A percentile compares a stretch with the other conserved stretches of the same genome.
phyloP scores from a whole-genome alignment of 2,113 vertebrate genomes.

The Abramis brama region DNA sequence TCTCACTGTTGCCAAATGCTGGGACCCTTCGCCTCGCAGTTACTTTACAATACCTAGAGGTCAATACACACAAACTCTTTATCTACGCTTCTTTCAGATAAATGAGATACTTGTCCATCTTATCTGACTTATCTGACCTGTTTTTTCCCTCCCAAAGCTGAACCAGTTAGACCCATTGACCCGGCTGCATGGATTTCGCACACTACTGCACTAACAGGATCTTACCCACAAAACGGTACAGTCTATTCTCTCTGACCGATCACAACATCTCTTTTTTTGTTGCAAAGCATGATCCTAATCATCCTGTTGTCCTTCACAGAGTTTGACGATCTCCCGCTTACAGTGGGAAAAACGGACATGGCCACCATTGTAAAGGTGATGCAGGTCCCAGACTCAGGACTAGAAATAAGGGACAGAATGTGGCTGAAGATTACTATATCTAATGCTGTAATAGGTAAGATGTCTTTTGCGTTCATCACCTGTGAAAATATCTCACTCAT shows the following conservation, averaged over 20 bases:
- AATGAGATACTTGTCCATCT: neutral
- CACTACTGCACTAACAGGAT: slow-evolving; percentile 92
- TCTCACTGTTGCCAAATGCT: slow-evolving; percentile 97
- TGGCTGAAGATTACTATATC: slow-evolving; percentile 98
- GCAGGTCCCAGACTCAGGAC: slow-evolving; percentile 92
- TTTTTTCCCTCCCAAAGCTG: slow-evolving; percentile 74
- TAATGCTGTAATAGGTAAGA: slow-evolving; percentile 93
- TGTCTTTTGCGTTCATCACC: neutral
- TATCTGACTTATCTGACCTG: neutral
- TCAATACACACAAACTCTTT: slow-evolving; percentile 67
- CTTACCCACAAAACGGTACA: slow-evolving; percentile 92
- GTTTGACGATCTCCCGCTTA: slow-evolving; percentile 89
- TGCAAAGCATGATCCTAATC: neutral
- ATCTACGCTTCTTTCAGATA: slow-evolving; percentile 2
- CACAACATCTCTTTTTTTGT: neutral
- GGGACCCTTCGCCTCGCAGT: slow-evolving; percentile 93
- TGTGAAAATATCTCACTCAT: neutral
- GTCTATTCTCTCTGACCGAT: neutral
- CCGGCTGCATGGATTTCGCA: slow-evolving; percentile 98
- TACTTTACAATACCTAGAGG: slow-evolving; percentile 97
- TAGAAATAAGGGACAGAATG: slow-evolving; percentile 97
- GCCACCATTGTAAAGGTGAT: slow-evolving; percentile 93
- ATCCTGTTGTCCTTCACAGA: slow-evolving; percentile 70
- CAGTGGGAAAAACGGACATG: slow-evolving; percentile 94
- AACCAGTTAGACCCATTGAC: slow-evolving; percentile 96